These are phyloP conservation scores for Pachycephus smyrnensis DNA, from an alignment of 2,888 invertebrate species.

Conservation along the genomic window DNA sequence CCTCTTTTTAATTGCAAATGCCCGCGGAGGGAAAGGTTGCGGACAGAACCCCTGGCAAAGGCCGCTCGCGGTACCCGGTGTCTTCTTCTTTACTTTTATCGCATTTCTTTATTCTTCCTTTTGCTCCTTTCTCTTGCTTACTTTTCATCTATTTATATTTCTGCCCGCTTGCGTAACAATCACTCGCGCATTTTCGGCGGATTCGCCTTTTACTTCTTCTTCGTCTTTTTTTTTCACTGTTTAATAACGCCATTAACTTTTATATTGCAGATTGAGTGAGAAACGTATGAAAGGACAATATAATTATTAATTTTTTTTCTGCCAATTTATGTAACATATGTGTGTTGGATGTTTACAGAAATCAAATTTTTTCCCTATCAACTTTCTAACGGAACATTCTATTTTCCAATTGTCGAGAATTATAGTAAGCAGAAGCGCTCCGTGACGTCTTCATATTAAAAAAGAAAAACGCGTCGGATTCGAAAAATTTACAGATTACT, in stretches of 20 bases:
- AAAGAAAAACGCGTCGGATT: neutral
- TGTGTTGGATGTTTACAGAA: neutral
- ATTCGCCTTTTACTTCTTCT: neutral
- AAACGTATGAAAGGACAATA: neutral
- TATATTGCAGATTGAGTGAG: neutral
- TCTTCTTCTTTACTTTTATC: neutral
- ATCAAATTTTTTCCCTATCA: neutral
- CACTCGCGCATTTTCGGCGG: neutral
- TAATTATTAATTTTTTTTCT: neutral
- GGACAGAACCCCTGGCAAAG: neutral
- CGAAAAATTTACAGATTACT: neutral
- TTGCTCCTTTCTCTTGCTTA: neutral
- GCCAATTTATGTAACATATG: neutral
- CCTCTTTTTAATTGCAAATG: conserved; percentile 65
- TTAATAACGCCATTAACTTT: neutral
- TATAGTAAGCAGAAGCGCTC: neutral
- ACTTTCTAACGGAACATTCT: neutral
- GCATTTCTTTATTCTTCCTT: neutral
- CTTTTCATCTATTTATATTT: neutral
- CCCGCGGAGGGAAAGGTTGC: conserved; percentile 43
- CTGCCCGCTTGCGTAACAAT: neutral
- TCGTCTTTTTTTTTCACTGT: neutral
- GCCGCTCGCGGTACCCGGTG: neutral
- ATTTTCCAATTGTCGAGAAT: neutral
- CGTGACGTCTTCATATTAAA: neutral